Conservation (phyloP, 2,888 invertebrate species). For the Tipula confusa region DNA sequence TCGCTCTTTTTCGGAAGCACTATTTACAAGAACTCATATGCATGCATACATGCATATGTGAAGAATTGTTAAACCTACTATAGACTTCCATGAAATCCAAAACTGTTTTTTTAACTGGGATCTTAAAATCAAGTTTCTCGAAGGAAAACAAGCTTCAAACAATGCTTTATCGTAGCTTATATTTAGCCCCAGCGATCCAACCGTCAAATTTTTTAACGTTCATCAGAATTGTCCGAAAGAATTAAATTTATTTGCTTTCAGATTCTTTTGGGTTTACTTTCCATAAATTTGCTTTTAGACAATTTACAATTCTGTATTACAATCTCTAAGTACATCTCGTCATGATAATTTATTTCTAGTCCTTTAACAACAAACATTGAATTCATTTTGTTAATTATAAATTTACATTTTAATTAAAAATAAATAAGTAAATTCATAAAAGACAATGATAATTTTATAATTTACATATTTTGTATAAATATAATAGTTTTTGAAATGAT, state of each 20-base stretch:
- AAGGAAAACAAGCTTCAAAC: too few species aligned
- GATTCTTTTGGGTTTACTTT: not conserved
- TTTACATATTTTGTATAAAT: not conserved
- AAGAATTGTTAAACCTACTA: too few species aligned
- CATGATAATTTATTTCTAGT: not conserved
- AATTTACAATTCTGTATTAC: not conserved
- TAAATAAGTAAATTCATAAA: slow-evolving; percentile 20
- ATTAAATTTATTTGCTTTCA: not conserved
- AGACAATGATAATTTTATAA: slow-evolving; percentile 1
- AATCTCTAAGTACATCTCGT: not conserved
- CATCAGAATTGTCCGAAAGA: not conserved
- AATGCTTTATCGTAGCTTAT: too few species aligned
- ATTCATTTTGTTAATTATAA: not conserved
- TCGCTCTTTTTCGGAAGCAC: too few species aligned
- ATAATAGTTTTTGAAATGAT: not conserved
- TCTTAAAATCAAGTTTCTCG: too few species aligned
- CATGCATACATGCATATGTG: too few species aligned
- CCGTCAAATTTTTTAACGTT: too few species aligned
- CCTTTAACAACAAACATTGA: not conserved
- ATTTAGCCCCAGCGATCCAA: too few species aligned
- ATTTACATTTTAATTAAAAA: slow-evolving; percentile 20
- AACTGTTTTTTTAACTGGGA: too few species aligned
- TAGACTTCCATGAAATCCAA: too few species aligned
- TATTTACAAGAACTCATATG: too few species aligned
- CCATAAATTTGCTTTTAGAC: not conserved